Conservation (phyloP, 2,113 vertebrate genomes). For the Narcine bancroftii region DNA sequence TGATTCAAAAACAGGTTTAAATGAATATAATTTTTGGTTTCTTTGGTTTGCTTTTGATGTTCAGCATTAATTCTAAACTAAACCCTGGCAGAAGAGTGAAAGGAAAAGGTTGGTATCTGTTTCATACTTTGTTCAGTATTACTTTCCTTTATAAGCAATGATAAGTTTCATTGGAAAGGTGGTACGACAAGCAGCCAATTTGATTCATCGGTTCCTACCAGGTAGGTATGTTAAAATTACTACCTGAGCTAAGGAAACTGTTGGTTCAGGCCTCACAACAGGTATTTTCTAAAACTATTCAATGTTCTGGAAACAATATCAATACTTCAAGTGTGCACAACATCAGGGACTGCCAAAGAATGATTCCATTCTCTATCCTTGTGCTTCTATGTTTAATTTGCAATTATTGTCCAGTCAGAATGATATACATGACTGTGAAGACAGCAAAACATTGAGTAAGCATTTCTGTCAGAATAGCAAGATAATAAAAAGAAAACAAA, state of each 20-base stretch:
- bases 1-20: neutral
- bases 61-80: neutral
- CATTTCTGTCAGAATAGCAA: no score
- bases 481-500: no score
- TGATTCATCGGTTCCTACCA: neutral
- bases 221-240: conserved; percentile 12
- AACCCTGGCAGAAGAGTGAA: neutral
- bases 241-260: neutral
- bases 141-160: neutral
- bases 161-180: neutral
- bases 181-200: neutral
- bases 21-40: neutral
- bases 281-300: no score
- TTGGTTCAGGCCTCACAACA: neutral
- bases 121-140: neutral
- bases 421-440: no score
- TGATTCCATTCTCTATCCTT: no score
- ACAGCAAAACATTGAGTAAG: no score
- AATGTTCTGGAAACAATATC: no score
- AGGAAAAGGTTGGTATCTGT: neutral
- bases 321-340: no score
- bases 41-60: neutral
- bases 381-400: no score
- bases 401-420: no score
- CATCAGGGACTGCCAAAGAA: no score